These are phyloP conservation scores for Dasyurus viverrinus DNA, from an alignment of 2,113 vertebrate genomes.

Conservation along the genomic window DNA sequence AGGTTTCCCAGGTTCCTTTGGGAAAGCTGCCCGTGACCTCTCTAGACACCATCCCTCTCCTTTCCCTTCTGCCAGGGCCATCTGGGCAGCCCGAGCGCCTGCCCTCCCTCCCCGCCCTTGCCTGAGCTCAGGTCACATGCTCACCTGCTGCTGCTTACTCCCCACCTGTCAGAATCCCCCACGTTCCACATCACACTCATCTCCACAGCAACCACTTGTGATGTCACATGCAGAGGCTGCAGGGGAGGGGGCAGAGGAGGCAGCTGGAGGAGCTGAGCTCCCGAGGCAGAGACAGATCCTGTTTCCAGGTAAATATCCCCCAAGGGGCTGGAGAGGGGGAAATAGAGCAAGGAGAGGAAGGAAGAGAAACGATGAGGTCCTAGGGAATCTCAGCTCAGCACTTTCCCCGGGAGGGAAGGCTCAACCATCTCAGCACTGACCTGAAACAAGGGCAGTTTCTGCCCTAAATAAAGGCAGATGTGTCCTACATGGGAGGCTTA, in stretches of 20 bases:
- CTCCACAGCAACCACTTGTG: conserved; percentile 33
- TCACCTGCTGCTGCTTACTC: conserved; percentile 6
- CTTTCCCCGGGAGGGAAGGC: background rate
- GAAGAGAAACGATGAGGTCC: background rate
- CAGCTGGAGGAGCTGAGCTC: conserved; percentile 49
- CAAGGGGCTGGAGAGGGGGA: background rate
- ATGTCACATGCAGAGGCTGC: conserved; percentile 39
- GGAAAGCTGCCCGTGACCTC: background rate
- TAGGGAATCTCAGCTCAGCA: background rate
- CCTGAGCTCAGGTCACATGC: background rate
- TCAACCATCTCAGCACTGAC: background rate
- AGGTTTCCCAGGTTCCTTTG: background rate
- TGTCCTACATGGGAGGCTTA: conserved; percentile 69
- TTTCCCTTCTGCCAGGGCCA: background rate
- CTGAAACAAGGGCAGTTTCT: conserved; percentile 67
- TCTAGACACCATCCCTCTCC: background rate
- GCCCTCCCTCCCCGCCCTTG: background rate
- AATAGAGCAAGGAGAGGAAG: background rate
- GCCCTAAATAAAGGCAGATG: conserved; percentile 66
- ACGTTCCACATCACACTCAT: conserved; percentile 32
- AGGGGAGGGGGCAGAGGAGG: conserved; percentile 7
- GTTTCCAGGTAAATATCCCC: conserved; percentile 68
- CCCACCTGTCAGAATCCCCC: conserved; percentile 10
- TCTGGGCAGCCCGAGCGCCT: background rate
- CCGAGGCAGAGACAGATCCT: background rate